Base-by-base conservation (phyloP, 2,113 vertebrate genomes). In the Hippocampus barbouri region DNA sequence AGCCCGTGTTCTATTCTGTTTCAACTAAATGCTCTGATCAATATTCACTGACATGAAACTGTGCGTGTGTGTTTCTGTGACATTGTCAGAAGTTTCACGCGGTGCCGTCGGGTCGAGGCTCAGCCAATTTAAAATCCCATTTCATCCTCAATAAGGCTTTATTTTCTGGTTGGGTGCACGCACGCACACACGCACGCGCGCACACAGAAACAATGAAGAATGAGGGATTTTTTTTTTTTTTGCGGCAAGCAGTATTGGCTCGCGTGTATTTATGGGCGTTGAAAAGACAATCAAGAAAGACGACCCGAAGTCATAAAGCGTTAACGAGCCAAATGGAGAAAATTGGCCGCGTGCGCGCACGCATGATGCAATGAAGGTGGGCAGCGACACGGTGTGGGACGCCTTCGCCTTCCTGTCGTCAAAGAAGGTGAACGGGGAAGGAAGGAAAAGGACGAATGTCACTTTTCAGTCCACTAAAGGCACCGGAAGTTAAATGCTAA, bases 61-160 rank as follows among this genome's bases (percentile, higher is more conserved):
- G 43, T 49, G 41, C 1, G 63, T 64, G 61, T 45, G 71, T 74
- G 83, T 82, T 81, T 79, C 76, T 57, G 82, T 83, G 86, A 86
- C 85, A 86, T 87, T 91, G 88, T 87, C 82, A 79, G 81, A 83
- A 79, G 89, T 89, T 89, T 82, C 83, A 79, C 73, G 66, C 72
- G 51, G 79, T 66, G 59, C 72, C 49, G 77, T 84, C 73, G 78
- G 83, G 74, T 78, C 72, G 70, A 82, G 68, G 77, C 83, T 90
- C 86, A 91, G 85, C 86, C 90, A 92, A 92, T 92, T 91, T 91
- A 90, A 92, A 92, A 92, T 90, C 88, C 91, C 86, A 91, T 91
- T 92, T 91, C 90, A 92, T 90, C 89, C 89, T 91, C 90, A 92
- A 91, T 91, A 91, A 92, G 87, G 88, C 90, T 92, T 90, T 91